Base-by-base conservation (phyloP, 2,888 invertebrate species). In the Leptogaster cylindrica region DNA sequence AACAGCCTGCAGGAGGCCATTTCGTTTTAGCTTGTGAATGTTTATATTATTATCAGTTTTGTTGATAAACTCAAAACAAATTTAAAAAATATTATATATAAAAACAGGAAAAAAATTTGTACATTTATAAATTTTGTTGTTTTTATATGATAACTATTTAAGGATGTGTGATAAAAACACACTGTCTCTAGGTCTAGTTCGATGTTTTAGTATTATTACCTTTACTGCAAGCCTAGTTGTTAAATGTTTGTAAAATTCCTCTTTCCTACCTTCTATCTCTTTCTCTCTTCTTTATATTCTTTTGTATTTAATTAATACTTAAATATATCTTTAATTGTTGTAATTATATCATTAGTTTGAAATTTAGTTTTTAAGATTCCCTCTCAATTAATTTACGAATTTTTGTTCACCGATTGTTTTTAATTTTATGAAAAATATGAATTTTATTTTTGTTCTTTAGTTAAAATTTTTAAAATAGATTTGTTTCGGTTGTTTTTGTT, bases 401-500 rank as follows among this genome's bases (percentile, higher is more conserved):
- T 55, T 23, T 33, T 41, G 16, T 16, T 41, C 18, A 41, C 16
- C 12, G 16, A 36, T 23, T 55, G 55, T 55, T 55, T 55, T 55
- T 55, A 55, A 55, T 55, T 39, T 55, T 55, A 55, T 55, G 36
- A 8, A 36, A 31, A n/a, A 23, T n/a, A 23, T 55, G 18, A 55
- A 31, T 52, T 52, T n/a, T 52, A 52, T 52, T 12, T n/a, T n/a
- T 33, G 25, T 52, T 52, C 31, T 52, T 52, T 52, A 27, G 0
- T 52, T 52, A n/a, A 52, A 5, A n/a, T 10, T 33, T 55, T 5
- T 27, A 31, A 18, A 33, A 33, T 36, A 55, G 55, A 39, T 18
- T 36, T 55, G 31, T 39, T 55, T 36, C 39, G 36, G 18, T 55
- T 55, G 55, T 55, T 55, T 55, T 48, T 48, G 20, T 48, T 48